A percentile compares a stretch with the other conserved stretches of the same genome.
These are phyloP conservation scores for Phasianus colchicus DNA, from an alignment of 2,113 vertebrate genomes.

Conservation along the genomic window DNA sequence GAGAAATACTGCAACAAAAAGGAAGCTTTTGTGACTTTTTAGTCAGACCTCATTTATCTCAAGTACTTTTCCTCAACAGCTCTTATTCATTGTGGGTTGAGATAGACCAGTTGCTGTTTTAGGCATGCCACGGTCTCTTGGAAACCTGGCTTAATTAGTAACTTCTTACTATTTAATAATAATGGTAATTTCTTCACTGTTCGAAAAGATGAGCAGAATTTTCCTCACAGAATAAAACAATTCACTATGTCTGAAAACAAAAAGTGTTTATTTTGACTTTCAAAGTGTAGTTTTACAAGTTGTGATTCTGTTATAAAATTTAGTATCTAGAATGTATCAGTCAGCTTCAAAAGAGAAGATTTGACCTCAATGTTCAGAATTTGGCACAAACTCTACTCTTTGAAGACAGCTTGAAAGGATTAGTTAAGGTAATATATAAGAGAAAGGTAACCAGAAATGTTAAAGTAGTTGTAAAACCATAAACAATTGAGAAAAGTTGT, in stretches of 20 bases:
- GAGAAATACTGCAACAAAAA: not conserved
- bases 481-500: not conserved
- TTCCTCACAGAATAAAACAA: not conserved
- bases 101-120: not conserved
- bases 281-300: not conserved
- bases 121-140: not conserved
- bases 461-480: not conserved
- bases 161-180: not conserved
- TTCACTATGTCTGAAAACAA: not conserved
- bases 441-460: not conserved
- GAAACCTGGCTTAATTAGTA: not conserved
- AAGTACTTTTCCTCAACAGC: not conserved
- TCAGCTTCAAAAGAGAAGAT: not conserved
- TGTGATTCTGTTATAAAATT: not conserved
- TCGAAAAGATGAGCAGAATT: not conserved
- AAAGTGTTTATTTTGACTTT: not conserved
- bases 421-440: not conserved
- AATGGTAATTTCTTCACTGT: not conserved
- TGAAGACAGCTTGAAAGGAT: not conserved
- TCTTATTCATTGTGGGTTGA: not conserved
- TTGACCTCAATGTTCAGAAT: not conserved
- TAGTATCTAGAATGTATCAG: not conserved
- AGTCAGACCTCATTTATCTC: not conserved
- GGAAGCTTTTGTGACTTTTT: not conserved
- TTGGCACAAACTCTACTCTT: not conserved